Conservation (phyloP, 2,113 vertebrate genomes). For the Lepus europaeus region DNA sequence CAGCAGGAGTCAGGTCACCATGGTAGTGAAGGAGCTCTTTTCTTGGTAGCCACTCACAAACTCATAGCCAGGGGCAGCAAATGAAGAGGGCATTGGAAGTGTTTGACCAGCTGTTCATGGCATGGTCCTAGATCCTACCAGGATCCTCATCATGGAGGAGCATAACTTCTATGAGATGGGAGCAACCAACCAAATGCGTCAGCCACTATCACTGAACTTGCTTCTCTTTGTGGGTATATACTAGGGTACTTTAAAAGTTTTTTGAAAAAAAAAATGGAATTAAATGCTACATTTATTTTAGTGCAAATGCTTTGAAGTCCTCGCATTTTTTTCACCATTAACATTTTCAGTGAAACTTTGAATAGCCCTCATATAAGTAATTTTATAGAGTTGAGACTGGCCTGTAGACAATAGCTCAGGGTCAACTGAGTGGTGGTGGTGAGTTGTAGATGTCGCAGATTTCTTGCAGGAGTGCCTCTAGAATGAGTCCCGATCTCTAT, state of each 20-base stretch:
- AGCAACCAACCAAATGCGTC: too few species aligned
- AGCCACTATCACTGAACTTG: neutral
- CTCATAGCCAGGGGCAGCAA: neutral
- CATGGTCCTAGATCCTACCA: neutral
- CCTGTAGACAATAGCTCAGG: neutral
- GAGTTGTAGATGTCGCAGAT: too few species aligned
- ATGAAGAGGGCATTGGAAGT: neutral
- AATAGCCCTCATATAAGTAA: too few species aligned
- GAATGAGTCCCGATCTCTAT: neutral
- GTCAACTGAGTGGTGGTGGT: too few species aligned
- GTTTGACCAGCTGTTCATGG: neutral
- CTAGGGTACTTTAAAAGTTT: too few species aligned
- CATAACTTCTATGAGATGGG: neutral
- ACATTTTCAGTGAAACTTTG: too few species aligned
- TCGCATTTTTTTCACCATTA: too few species aligned
- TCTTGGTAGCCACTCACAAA: neutral
- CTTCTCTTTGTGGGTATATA: neutral
- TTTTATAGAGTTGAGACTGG: neutral
- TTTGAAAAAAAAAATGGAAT: too few species aligned
- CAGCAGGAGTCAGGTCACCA: neutral
- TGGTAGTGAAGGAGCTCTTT: neutral
- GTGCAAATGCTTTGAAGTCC: too few species aligned
- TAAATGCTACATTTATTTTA: too few species aligned
- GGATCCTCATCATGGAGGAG: neutral
- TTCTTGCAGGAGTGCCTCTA: neutral